Percentiles rank a stretch among this genome's conserved stretches.
Evolutionary conservation across 2,797 vertebrate species (phyloP).

Genomic region (Danionella dracula): DNA sequence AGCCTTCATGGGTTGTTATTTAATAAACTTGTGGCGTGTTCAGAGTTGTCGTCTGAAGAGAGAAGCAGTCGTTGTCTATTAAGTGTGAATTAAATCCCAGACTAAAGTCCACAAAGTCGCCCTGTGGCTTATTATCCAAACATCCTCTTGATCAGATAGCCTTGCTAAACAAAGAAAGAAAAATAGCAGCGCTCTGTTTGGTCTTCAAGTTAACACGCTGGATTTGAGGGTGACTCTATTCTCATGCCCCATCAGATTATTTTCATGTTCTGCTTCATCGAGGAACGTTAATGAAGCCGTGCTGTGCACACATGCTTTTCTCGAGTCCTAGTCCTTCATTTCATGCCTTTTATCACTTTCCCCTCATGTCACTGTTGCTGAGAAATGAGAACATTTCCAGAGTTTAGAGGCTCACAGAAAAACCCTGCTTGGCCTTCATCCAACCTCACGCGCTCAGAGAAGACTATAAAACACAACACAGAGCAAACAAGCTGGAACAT

Average conservation of each 20-base stretch:
- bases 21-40: too few species aligned
- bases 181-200: conserved; percentile 24
- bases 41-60: not conserved
- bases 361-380: conserved; percentile 12
- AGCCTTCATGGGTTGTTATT: too few species aligned
- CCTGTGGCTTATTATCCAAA: conserved; percentile 17
- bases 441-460: not conserved
- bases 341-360: conserved; percentile 1
- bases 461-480: conserved; percentile 17
- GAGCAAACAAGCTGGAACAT: conserved; percentile 16
- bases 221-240: conserved; percentile 31
- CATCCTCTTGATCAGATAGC: conserved; percentile 20
- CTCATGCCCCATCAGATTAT: conserved; percentile 9
- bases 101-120: not conserved
- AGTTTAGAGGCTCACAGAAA: conserved; percentile 12
- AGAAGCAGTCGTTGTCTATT: conserved; percentile 15
- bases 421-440: conserved; percentile 25
- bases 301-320: not conserved
- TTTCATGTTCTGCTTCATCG: conserved; percentile 4
- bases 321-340: not conserved
- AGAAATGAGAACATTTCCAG: conserved; percentile 24
- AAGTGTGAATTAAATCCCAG: conserved; percentile 1
- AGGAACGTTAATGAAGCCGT: conserved; percentile 5
- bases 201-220: not conserved
- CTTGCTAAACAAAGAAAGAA: conserved; percentile 30